Conservation (phyloP, 2,888 invertebrate genomes). For the Macaria notata region DNA sequence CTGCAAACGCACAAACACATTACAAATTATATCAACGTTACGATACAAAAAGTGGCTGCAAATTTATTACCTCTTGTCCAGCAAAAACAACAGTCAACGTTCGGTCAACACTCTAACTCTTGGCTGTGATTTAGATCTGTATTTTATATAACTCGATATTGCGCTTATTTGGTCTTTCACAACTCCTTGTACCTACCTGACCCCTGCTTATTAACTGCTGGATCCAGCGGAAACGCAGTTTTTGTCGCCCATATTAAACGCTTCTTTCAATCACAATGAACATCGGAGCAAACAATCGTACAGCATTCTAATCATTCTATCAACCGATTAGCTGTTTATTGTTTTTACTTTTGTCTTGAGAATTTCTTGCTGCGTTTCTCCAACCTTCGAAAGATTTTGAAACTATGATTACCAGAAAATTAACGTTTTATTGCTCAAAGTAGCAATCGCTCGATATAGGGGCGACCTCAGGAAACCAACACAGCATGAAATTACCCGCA, state of each 20-base stretch:
- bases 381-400: constrained; percentile 42
- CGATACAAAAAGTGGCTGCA: constrained; percentile 23
- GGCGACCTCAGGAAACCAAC: constrained; percentile 34
- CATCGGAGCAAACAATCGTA: constrained; percentile 15
- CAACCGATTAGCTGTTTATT: constrained; percentile 7
- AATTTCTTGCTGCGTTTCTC: constrained; percentile 21
- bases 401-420: constrained; percentile 46
- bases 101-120: constrained; percentile 54
- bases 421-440: constrained; percentile 41
- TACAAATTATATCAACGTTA: constrained; percentile 16
- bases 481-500: constrained; percentile 50
- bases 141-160: constrained; percentile 75
- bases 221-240: constrained; percentile 5
- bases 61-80: constrained; percentile 42
- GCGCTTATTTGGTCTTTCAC: constrained; percentile 61
- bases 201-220: constrained; percentile 7
- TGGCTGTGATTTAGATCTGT: constrained; percentile 50
- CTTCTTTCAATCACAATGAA: constrained; percentile 12
- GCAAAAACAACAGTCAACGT: constrained; percentile 49
- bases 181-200: constrained; percentile 47
- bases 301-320: constrained; percentile 11
- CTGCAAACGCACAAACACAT: constrained; percentile 29
- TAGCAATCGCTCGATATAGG: constrained; percentile 35
- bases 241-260: constrained; percentile 12
- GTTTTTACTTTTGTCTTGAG: constrained; percentile 13